Percentiles rank a stretch among this genome's conserved stretches.
Conservation (phyloP, 2,113 vertebrate species). For the Tragelaphus strepsiceros region DNA sequence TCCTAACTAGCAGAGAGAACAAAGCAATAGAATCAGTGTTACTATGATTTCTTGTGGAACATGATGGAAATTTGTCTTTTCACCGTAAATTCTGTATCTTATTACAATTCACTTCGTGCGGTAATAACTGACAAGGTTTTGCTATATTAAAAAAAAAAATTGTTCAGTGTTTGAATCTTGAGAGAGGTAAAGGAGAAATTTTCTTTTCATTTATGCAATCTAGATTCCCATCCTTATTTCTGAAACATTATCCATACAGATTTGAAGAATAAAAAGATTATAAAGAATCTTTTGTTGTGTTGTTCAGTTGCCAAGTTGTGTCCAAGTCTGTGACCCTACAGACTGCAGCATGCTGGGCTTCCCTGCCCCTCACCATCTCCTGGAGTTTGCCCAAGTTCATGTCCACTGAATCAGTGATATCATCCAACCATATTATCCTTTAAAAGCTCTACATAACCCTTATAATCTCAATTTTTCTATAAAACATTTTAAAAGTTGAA, state of each 20-base stretch:
- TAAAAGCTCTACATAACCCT: background rate
- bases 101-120: background rate
- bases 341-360: background rate
- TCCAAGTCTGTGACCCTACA: background rate
- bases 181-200: background rate
- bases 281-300: background rate
- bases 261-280: background rate
- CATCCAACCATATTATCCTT: background rate
- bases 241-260: background rate
- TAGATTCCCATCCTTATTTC: constrained; percentile 15
- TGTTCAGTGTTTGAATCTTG: background rate
- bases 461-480: background rate
- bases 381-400: background rate
- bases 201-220: background rate
- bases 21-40: background rate
- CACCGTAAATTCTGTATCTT: background rate
- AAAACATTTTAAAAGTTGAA: background rate
- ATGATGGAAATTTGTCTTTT: background rate
- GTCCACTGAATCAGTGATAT: background rate
- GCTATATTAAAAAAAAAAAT: background rate
- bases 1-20: background rate
- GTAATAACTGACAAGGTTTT: background rate
- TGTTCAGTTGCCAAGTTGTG: background rate
- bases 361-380: background rate
- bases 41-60: background rate